phyloP scores from a whole-genome alignment of 2,113 vertebrate genomes.

The Microtus oregoni region DNA sequence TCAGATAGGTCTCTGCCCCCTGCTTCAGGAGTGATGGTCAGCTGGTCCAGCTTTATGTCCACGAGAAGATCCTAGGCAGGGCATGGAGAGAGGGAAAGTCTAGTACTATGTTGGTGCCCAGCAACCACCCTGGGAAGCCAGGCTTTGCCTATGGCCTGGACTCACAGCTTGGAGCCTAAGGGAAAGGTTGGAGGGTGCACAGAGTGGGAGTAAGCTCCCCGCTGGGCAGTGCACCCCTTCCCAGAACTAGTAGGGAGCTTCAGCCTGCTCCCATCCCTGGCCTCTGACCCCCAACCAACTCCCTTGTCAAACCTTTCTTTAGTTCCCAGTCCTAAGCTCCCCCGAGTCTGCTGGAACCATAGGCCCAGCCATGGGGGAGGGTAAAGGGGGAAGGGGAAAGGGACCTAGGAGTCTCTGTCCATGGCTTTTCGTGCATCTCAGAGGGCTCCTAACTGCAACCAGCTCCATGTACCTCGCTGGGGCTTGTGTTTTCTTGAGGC shows the following conservation, averaged over 20 bases:
- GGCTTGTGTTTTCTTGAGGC: not conserved
- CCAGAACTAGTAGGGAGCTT: not conserved
- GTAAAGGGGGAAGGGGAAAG: no score
- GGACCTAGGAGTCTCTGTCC: not conserved
- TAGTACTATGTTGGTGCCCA: no score
- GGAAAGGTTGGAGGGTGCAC: not conserved
- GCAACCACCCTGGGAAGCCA: not conserved
- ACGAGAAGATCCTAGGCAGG: constrained; percentile 81
- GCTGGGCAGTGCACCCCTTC: fast-evolving
- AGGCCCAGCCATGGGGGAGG: not conserved
- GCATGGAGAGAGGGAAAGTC: fast-evolving
- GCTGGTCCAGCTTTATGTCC: constrained; percentile 71
- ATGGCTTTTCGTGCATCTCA: not conserved
- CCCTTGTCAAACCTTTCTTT: no score
- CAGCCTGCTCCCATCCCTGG: not conserved
- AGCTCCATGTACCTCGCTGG: constrained; percentile 69
- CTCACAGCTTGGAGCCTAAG: not conserved
- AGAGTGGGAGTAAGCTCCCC: no score
- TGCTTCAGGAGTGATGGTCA: not conserved
- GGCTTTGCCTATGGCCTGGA: not conserved
- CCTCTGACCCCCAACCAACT: not conserved
- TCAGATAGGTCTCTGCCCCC: not conserved
- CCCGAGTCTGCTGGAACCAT: not conserved
- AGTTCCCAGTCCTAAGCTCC: not conserved
- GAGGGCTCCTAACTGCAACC: not conserved